Evolutionary conservation across 2,797 vertebrate genomes (phyloP), one percentile per base, ranked within the genome.

Genomic region (Ctenopoma multispine): DNA sequence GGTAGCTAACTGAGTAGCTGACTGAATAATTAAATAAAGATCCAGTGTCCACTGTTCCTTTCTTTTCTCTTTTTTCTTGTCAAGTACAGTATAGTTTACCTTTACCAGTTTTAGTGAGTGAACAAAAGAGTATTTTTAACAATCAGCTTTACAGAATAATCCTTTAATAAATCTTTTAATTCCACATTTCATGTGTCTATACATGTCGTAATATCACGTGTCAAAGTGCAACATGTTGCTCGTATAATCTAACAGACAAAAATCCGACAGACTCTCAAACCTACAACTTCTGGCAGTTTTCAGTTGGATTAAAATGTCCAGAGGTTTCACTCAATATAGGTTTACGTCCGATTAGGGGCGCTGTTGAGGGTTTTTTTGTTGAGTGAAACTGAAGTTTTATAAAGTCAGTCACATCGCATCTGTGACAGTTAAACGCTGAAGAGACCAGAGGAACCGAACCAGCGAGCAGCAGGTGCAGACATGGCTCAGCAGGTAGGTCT

Each of bases 401-500:
- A 20, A 46, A 46, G 18, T 21, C 9, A 59, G 49, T 66, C 58
- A 36, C 54, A 18, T 11, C 0, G 8, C 10, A 47, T 9, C 72
- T 77, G 62, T 57, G 50, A 63, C 38, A 53, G 34, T 54, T 15
- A 31, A 20, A 20, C 21, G 3, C 38, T 1, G 50, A 70, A 20
- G 60, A 50, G 21, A 62, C 51, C 18, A 73, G 54, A 64, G 48
- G 58, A 61, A 47, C 12, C 31, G 21, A 17, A 51, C 27, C 60
- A 51, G 21, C 41, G 41, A 70, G 7, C 48, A 55, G 29, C 51
- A 57, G 72, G 55, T 72, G 63, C 41, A 51, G 63, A 0, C 2
- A 91, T 92, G 92, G 72, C 79, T 77, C 79, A 87, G 43, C 83
- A 79, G 89, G 92, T 94, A 70, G 7, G 61, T 55, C 1, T 15